Conservation (phyloP, 2,888 invertebrate species). For the Thysanoteuthis rhombus region DNA sequence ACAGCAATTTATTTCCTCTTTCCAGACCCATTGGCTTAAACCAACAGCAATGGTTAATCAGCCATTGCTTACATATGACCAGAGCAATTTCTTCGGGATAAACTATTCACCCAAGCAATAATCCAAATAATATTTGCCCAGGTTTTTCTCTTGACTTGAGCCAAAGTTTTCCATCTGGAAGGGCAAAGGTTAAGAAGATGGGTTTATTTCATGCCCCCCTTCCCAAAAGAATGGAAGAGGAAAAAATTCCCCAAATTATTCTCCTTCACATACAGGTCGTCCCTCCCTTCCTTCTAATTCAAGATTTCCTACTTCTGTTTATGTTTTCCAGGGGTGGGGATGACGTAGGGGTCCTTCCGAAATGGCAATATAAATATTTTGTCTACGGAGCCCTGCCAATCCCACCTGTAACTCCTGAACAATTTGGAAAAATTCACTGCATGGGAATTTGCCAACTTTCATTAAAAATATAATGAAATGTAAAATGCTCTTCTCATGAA, state of each 20-base stretch:
- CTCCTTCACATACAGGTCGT: neutral
- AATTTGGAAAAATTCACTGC: neutral
- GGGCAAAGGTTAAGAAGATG: neutral
- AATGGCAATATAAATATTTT: neutral
- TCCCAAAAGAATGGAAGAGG: neutral
- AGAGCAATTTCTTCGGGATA: neutral
- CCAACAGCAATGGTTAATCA: no score
- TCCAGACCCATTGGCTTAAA: no score
- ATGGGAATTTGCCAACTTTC: neutral
- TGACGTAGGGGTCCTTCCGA: no score
- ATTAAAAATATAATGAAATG: neutral
- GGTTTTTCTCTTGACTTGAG: neutral
- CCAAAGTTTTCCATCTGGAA: neutral
- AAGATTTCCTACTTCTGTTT: neutral
- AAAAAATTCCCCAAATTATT: neutral
- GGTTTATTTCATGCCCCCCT: neutral
- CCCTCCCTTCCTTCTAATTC: neutral
- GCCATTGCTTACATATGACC: no score
- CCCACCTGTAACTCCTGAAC: neutral
- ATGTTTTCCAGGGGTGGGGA: neutral
- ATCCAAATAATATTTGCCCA: neutral
- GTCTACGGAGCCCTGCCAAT: neutral
- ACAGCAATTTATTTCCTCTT: no score
- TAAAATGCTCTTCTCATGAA: neutral
- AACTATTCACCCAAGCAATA: neutral